Evolutionary conservation across 1,140 invertebrate species (phyloP).

Genomic region (Drosophila ficusphila): DNA sequence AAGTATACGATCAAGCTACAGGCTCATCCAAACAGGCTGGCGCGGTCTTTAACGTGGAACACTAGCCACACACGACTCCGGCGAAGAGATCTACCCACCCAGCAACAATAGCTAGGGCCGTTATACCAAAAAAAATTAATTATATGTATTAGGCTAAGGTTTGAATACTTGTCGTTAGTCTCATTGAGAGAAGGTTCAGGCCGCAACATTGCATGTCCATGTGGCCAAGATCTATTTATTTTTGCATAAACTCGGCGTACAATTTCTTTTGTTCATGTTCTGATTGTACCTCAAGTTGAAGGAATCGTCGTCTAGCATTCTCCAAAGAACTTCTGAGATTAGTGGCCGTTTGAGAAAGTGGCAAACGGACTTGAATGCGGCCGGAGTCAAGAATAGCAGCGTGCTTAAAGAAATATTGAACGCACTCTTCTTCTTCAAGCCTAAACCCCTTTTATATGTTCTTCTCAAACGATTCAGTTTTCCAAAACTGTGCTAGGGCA

Average conservation of each 20-base stretch:
- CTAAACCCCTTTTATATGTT: not conserved
- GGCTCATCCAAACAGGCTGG: no score
- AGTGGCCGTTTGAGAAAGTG: not conserved
- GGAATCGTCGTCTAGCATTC: not conserved
- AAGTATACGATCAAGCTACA: no score
- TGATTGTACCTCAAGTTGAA: not conserved
- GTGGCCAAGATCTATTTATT: not conserved
- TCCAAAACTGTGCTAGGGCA: not conserved
- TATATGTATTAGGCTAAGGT: no score
- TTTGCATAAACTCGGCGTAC: slow-evolving; percentile 1
- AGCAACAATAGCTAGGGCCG: no score
- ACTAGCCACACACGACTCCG: no score
- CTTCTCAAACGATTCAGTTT: not conserved
- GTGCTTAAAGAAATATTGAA: not conserved
- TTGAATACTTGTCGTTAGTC: no score
- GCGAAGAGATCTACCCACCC: no score
- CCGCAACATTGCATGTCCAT: no score
- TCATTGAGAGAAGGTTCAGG: no score
- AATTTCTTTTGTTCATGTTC: not conserved
- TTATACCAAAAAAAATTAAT: no score
- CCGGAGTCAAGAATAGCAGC: not conserved
- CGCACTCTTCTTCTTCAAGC: not conserved
- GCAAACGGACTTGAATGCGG: not conserved
- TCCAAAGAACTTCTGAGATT: not conserved
- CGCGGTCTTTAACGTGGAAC: no score